Percentiles rank a stretch among this genome's conserved stretches.
phyloP scores from a whole-genome alignment of 2,888 invertebrate genomes.

The Adineta ricciae region DNA sequence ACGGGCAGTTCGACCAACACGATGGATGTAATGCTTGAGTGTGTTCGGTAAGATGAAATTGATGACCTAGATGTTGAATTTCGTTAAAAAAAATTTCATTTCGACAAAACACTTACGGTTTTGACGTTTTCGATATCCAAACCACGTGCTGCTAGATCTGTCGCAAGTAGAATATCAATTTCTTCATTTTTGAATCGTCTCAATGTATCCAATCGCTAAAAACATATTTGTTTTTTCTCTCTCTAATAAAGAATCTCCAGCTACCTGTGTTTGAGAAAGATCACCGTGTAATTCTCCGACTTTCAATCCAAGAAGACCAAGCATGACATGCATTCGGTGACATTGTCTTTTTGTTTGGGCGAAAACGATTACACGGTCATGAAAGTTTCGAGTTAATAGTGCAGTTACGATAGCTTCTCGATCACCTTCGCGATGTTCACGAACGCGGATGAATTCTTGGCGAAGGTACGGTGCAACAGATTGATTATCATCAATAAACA shows the following conservation, averaged over 20 bases:
- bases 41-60: constrained; percentile 74
- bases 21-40: constrained; percentile 79
- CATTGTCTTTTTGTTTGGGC: constrained; percentile 92
- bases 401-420: constrained; percentile 71
- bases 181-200: constrained; percentile 72
- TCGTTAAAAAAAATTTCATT: constrained; percentile 35
- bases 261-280: constrained; percentile 71
- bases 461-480: constrained; percentile 86
- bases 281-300: constrained; percentile 87
- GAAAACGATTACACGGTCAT: constrained; percentile 82
- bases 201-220: constrained; percentile 68
- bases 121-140: constrained; percentile 91
- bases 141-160: constrained; percentile 84
- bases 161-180: constrained; percentile 67
- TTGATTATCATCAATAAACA: constrained; percentile 89
- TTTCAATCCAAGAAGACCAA: constrained; percentile 77
- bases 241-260: constrained; percentile 36
- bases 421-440: constrained; percentile 74
- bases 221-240: constrained; percentile 37
- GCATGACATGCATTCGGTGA: constrained; percentile 77
- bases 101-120: constrained; percentile 57
- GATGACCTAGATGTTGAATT: constrained; percentile 53
- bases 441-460: constrained; percentile 82
- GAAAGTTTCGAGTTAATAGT: constrained; percentile 74
- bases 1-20: constrained; percentile 86